Conservation (phyloP, 2,797 vertebrate genomes). For the Acanthurus tractus region DNA sequence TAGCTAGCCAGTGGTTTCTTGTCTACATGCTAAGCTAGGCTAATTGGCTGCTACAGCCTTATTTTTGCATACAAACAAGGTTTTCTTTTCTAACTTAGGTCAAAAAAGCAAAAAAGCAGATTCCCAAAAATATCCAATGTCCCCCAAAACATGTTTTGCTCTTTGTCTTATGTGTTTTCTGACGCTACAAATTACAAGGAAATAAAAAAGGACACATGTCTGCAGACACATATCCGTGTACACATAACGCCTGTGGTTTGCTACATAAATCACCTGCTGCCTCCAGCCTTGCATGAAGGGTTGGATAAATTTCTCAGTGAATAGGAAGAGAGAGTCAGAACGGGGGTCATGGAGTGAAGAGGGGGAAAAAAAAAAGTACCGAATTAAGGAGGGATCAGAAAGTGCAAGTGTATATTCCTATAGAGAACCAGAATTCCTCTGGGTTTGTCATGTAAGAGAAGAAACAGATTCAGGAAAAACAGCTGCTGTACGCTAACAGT, state of each 20-base stretch:
- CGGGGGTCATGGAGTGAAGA: slow-evolving; percentile 22
- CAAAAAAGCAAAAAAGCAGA: slow-evolving; percentile 6
- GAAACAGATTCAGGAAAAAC: slow-evolving; percentile 62
- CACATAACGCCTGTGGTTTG: slow-evolving; percentile 29
- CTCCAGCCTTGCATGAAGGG: slow-evolving; percentile 12
- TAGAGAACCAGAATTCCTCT: slow-evolving; percentile 49
- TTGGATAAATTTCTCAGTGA: slow-evolving; percentile 22
- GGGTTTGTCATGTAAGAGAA: slow-evolving; percentile 54
- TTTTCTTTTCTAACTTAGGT: background rate
- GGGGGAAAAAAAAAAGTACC: slow-evolving; percentile 7
- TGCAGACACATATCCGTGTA: slow-evolving; percentile 9
- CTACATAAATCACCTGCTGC: slow-evolving; percentile 43
- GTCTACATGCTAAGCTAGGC: slow-evolving; percentile 4
- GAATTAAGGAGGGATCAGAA: slow-evolving; percentile 40
- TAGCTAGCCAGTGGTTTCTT: slow-evolving; percentile 3
- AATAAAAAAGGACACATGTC: slow-evolving; percentile 13
- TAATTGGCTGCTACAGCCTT: background rate
- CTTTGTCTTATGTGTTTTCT: slow-evolving; percentile 4
- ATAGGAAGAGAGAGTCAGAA: slow-evolving; percentile 14
- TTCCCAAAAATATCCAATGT: slow-evolving; percentile 7
- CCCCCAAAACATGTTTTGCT: background rate
- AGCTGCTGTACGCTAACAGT: slow-evolving; percentile 48
- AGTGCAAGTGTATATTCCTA: slow-evolving; percentile 36
- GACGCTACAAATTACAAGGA: background rate
- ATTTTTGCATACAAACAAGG: background rate